Conservation (phyloP, 2,888 invertebrate genomes). For the Ormia ochracea region DNA sequence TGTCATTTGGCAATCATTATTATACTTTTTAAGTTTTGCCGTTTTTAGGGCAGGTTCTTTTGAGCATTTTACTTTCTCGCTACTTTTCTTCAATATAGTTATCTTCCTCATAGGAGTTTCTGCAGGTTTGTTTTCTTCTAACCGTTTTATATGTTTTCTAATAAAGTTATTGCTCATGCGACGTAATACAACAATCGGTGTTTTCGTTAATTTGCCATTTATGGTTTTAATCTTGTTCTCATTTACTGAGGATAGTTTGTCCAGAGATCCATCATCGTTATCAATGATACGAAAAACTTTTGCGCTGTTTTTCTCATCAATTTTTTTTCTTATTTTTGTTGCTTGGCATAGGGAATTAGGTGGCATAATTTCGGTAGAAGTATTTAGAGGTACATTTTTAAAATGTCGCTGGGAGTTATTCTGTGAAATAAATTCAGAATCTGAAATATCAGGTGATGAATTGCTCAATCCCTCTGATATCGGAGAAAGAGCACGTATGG, state of each 20-base stretch:
- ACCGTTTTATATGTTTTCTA: conserved; percentile 13
- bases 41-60: conserved; percentile 1
- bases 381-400: too few relatives aligned
- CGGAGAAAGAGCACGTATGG: conserved; percentile 53
- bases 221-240: not conserved
- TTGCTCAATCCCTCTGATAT: conserved; percentile 52
- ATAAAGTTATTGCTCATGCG: conserved; percentile 30
- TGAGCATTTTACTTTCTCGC: conserved; percentile 5
- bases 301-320: conserved; percentile 17
- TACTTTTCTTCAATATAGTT: conserved; percentile 1
- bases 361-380: not conserved
- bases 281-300: not conserved
- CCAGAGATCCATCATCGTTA: not conserved
- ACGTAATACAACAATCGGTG: conserved; percentile 4
- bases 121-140: not conserved
- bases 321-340: conserved; percentile 41
- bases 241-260: not conserved
- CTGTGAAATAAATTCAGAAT: not conserved
- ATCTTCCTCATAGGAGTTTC: not conserved
- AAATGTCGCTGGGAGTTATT: not conserved
- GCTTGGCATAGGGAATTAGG: not conserved
- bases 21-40: conserved; percentile 25
- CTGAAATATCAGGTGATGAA: conserved; percentile 14
- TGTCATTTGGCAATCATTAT: conserved; percentile 65
- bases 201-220: not conserved